Percentiles rank a stretch among this genome's conserved stretches.
These are phyloP conservation scores for Physella acuta DNA, from an alignment of 1,140 invertebrate genomes.

Conservation along the genomic window DNA sequence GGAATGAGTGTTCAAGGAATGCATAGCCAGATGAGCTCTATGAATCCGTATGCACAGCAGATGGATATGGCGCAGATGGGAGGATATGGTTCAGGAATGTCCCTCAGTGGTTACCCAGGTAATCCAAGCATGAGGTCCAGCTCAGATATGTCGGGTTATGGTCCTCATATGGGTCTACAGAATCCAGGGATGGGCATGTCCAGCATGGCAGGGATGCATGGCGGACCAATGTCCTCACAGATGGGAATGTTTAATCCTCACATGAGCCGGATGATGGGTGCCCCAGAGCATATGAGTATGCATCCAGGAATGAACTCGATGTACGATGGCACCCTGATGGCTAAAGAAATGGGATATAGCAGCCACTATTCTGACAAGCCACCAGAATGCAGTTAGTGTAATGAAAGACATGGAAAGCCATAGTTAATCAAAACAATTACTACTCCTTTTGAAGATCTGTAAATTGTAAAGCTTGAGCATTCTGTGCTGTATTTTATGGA, in stretches of 20 bases:
- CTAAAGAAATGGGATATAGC: conserved; percentile 1
- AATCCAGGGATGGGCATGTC: conserved; percentile 15
- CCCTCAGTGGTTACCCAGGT: conserved; percentile 2
- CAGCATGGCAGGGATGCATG: conserved; percentile 3
- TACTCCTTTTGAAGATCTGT: too few species aligned
- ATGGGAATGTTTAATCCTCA: conserved; percentile 26
- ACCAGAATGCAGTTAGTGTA: conserved; percentile 23
- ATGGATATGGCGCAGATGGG: conserved; percentile 16
- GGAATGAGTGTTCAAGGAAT: conserved; percentile 10
- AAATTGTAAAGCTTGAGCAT: too few species aligned
- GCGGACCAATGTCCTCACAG: conserved; percentile 11
- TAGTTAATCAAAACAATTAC: too few species aligned
- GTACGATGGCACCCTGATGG: conserved; percentile 17
- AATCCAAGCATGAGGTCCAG: conserved; percentile 5
- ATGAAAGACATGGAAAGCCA: too few species aligned
- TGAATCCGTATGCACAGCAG: conserved; percentile 19
- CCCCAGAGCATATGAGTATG: conserved; percentile 16
- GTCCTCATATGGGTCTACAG: conserved; percentile 17
- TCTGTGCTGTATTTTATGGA: too few species aligned
- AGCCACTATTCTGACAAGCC: conserved; percentile 23
- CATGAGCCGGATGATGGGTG: conserved; percentile 14
- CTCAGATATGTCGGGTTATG: conserved; percentile 2
- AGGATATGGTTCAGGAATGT: conserved; percentile 17
- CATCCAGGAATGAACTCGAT: conserved; percentile 17
- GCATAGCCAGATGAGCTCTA: conserved; percentile 19